Evolutionary conservation across 2,113 vertebrate genomes (phyloP), one percentile per base, ranked within the genome.

Genomic region (Paraplagusia blochii): DNA sequence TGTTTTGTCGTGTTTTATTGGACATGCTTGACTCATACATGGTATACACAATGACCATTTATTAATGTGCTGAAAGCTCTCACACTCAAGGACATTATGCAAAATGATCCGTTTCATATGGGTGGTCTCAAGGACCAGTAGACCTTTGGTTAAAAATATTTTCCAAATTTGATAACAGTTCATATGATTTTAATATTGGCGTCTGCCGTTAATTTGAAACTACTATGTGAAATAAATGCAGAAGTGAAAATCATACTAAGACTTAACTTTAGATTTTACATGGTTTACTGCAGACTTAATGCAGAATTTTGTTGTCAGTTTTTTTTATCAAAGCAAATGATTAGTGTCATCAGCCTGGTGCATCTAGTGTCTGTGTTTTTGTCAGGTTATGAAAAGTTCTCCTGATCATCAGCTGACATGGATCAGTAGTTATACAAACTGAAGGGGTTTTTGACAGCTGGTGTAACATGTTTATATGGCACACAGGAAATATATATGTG

Each of bases 1-100:
- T 6, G 22, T 29, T 29, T 15, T 9, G 44, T 72, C 78, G 22
- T 29, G 22, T 76, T 75, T 40, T 66, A 53, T 72, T 69, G 48
- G 44, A 69, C 34, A 52, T 2, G 16, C 33, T 22, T n/a, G n/a
- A n/a, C n/a, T n/a, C n/a, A n/a, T n/a, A n/a, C n/a, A n/a, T n/a
- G n/a, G n/a, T n/a, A n/a, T n/a, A n/a, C n/a, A n/a, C n/a, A n/a
- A n/a, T n/a, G n/a, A 18, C 7, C 9, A 16, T 59, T 54, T 60
- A 42, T 36, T 50, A 56, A 58, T n/a, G 1, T n/a, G 14, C 35
- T 15, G 35, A 40, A 22, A 50, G 44, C 46, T 50, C 44, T 67
- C 60, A 66, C 60, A 63, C 16, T 59, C 35, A 18, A 34, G n/a
- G n/a, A n/a, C n/a, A 44, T 10, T 7, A 56, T 51, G 39, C 61